Percentiles rank a stretch among this genome's conserved stretches.
Evolutionary conservation across 2,797 vertebrate species (phyloP).

Genomic region (Argentina silus): DNA sequence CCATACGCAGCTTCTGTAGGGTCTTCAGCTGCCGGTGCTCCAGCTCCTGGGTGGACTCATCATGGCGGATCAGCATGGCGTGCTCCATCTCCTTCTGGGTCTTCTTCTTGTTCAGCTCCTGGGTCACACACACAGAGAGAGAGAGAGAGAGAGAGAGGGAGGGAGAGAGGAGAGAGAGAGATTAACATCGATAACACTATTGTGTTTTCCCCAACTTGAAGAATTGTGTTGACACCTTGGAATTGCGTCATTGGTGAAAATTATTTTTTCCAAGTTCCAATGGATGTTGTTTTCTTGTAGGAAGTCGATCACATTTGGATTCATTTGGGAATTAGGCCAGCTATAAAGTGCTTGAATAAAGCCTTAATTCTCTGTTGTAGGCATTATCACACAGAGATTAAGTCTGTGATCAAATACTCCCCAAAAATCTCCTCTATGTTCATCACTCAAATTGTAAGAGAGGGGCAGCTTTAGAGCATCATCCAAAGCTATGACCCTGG

Average conservation of each 20-base stretch:
- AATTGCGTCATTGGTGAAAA: too few species aligned
- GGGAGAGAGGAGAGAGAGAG: background rate
- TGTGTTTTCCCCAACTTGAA: background rate
- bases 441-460: background rate
- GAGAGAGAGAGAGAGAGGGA: background rate
- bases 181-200: background rate
- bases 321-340: too few species aligned
- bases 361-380: background rate
- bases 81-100: conserved; percentile 99
- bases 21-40: conserved; percentile 95
- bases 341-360: background rate
- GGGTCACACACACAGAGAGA: background rate
- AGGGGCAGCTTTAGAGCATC: background rate
- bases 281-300: too few species aligned
- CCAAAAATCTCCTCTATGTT: background rate
- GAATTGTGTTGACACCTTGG: too few species aligned
- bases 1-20: conserved; percentile 97
- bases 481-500: conserved; percentile 11
- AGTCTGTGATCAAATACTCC: background rate
- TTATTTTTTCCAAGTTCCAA: too few species aligned
- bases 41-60: conserved; percentile 96
- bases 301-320: too few species aligned
- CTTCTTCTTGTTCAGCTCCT: conserved; percentile 98
- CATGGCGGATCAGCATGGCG: conserved; percentile 96
- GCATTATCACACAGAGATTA: background rate